Conservation (phyloP, 2,113 vertebrate species). For the Erythrocebus patas region DNA sequence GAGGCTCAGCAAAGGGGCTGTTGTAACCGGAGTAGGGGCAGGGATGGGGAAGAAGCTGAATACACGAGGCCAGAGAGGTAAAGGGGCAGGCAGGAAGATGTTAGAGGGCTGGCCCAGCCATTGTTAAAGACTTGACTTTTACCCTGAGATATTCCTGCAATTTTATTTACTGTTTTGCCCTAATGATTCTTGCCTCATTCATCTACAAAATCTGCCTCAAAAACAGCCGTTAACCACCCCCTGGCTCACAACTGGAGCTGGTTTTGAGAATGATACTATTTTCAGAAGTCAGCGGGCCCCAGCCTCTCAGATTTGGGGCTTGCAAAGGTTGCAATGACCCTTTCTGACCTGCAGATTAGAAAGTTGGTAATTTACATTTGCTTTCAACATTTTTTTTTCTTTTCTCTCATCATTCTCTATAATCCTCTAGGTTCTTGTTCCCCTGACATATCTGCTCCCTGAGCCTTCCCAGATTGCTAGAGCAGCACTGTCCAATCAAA, state of each 20-base stretch:
- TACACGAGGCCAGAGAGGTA: background rate
- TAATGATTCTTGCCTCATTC: background rate
- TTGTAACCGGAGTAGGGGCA: background rate
- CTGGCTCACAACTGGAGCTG: background rate
- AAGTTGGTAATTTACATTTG: fast-evolving
- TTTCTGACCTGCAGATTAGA: background rate
- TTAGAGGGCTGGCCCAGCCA: background rate
- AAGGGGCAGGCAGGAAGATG: background rate
- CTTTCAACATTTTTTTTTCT: background rate
- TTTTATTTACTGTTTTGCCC: background rate
- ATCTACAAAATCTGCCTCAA: background rate
- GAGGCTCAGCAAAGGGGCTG: background rate
- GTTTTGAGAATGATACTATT: background rate
- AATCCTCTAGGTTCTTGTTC: background rate
- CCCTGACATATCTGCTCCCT: background rate
- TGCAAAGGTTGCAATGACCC: background rate
- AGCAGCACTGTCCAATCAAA: background rate
- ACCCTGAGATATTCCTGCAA: background rate
- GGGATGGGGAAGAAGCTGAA: background rate
- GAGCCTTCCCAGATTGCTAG: background rate
- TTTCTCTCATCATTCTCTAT: background rate
- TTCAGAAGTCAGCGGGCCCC: background rate
- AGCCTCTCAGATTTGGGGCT: background rate
- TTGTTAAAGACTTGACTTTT: background rate
- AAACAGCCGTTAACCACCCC: background rate